A percentile compares a stretch with the other conserved stretches of the same genome.
Evolutionary conservation across 92 coral and sea anemone genomes (phyloP).

Genomic region (Zoanthus sansibaricus): DNA sequence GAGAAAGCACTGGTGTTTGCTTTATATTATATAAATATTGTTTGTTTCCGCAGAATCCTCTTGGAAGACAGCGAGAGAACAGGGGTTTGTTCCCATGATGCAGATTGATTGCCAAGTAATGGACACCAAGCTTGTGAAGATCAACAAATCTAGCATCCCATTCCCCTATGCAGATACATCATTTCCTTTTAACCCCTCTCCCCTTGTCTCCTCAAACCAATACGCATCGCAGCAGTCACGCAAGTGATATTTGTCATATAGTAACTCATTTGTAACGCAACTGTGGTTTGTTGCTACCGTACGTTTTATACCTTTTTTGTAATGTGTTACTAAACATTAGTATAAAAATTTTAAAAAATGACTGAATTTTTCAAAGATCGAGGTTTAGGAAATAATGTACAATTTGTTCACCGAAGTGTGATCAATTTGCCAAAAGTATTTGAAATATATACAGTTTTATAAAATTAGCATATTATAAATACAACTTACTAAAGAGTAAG

Average conservation of each 20-base stretch:
- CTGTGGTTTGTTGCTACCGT: neutral
- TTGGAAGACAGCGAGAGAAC: constrained; percentile 69
- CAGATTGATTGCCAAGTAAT: constrained; percentile 94
- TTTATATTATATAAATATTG: neutral
- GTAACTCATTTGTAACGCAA: neutral
- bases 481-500: neutral
- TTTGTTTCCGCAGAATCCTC: constrained; percentile 59
- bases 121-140: constrained; percentile 83
- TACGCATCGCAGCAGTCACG: constrained; percentile 40
- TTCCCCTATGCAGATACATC: constrained; percentile 73
- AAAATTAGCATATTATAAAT: neutral
- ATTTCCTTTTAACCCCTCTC: constrained; percentile 62
- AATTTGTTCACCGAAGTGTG: neutral
- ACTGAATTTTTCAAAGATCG: neutral
- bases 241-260: constrained; percentile 1
- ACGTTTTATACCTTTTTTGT: neutral
- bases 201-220: constrained; percentile 39
- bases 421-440: neutral
- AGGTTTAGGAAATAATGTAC: neutral
- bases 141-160: constrained; percentile 95
- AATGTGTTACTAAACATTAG: neutral
- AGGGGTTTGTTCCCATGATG: constrained; percentile 88
- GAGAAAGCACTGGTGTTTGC: no score
- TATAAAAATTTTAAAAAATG: neutral
- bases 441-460: neutral